Evolutionary conservation across 2,797 vertebrate genomes (phyloP), one percentile per base, ranked within the genome.

Genomic region (Crypturellus tataupa): DNA sequence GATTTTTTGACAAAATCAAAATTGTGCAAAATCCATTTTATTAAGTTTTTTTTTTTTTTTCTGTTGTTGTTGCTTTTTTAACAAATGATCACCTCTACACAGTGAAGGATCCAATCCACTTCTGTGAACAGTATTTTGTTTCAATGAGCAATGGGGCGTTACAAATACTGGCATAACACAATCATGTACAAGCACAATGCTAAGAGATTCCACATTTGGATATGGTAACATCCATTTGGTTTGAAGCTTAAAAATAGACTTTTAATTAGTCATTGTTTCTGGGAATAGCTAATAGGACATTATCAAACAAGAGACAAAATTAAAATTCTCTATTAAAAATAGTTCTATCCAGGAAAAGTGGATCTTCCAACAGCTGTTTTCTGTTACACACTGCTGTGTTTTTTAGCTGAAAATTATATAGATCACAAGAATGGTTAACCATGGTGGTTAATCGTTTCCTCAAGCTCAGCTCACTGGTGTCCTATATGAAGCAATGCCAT

Each of bases 361-460:
- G 49, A 72, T 63, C 93, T 95, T 88, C 6, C 58, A 92, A 72
- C 46, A 78, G 65, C 87, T 93, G 46, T 79, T 97, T 96, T 94
- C 81, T 87, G 6, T 97, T 96, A 94, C 10, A 29, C 33, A 53
- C 6, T 82, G 23, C 51, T 93, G 75, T 95, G 87, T 78, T 90
- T 73, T 95, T 94, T 68, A 96, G 55, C 83, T 96, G 77, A 84
- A 96, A 95, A 95, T 94, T 94, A 84, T 55, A 79, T 17, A 85
- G 83, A 95, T 94, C 70, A 93, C 81, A 96, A 95, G 72, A 39
- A 46, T 69, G 86, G 55, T 56, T 56, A 56, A 56, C 55, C 31
- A 19, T n/a, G 18, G 18, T 10, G 23, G 73, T 77, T 96, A 96
- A 96, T 62, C 29, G 85, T 94, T 95, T 94, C 62, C 77, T 83